These are phyloP conservation scores for Oophaga pumilio DNA, from an alignment of 2,113 vertebrate species.

Conservation along the genomic window DNA sequence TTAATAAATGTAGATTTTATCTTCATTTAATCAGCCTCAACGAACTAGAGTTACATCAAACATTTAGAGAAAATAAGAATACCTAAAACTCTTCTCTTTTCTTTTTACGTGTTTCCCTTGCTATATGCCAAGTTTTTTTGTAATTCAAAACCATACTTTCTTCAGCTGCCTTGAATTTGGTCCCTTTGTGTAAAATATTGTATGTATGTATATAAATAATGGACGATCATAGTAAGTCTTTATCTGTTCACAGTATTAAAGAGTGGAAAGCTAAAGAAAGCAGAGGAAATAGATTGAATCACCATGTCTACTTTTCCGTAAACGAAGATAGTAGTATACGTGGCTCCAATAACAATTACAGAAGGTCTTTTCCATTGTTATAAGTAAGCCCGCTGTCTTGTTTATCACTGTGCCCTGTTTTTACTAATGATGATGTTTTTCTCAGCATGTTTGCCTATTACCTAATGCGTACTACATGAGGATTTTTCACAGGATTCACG, in stretches of 20 bases:
- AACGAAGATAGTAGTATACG: slow-evolving; percentile 25
- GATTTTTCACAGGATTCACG: slow-evolving; percentile 53
- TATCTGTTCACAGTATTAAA: not conserved
- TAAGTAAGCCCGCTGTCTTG: not conserved
- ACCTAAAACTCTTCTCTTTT: not conserved
- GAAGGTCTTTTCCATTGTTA: slow-evolving; percentile 41
- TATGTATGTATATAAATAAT: not conserved
- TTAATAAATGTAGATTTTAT: no score
- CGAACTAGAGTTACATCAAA: no score
- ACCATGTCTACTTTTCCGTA: slow-evolving; percentile 1
- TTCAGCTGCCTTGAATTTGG: not conserved
- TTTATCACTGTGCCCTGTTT: slow-evolving; percentile 12
- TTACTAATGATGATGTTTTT: slow-evolving; percentile 44
- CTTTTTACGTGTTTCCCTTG: not conserved
- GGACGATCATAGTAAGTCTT: not conserved
- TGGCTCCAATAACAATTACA: slow-evolving; percentile 45
- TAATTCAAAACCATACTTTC: not conserved
- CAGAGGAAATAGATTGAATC: slow-evolving; percentile 33
- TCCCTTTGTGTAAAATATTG: not conserved
- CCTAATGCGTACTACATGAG: slow-evolving; percentile 32
- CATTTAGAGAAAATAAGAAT: not conserved
- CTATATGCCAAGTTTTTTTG: not conserved
- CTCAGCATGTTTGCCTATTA: slow-evolving; percentile 45
- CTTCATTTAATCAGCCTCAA: no score
- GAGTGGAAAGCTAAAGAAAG: slow-evolving; percentile 11